Base-by-base conservation (phyloP, 2,888 invertebrate species). In the Drosophila nr. fundita region DNA sequence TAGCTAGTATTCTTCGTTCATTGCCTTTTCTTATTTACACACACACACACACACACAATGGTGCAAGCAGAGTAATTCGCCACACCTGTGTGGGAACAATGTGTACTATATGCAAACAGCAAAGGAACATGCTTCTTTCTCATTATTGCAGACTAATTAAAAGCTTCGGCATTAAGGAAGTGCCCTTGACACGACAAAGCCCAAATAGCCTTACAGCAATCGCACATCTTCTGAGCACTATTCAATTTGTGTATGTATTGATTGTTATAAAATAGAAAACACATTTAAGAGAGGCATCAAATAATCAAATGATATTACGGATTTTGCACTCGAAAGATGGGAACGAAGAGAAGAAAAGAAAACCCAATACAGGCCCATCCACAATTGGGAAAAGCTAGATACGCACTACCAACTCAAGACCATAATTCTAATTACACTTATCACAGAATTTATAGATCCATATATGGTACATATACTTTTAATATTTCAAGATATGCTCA, bases 21-120 rank as follows among this genome's bases (percentile, higher is more conserved):
- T 74, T 80, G 77, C 77, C 79, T 79, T 79, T 79, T 76, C 70
- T 79, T 73, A 57, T 70, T 55, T 60, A 49, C 73, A 65, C 57
- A 79, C 66, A 71, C 54, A 29, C 13, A 63, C 59, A 36, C 49
- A 59, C 65, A 53, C 70, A 58, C 45, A 24, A 15, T 24, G 2
- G 8, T 45, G 45, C 45, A 45, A 24, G 15, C 45, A 24, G 45
- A 45, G 15, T 45, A 24, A 45, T 24, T 24, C 24, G 45, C 27
- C 45, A 45, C 45, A 45, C 27, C 30, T 54, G 53, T 36, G 8
- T 52, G 13, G 15, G 34, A 34, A 15, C 32, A 34, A 21, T 45
- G 45, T 45, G 24, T 27, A 45, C 45, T 15, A 24, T 15, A 24
- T 45, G 24, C 45, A 45, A 45, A 45, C 45, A 45, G 45, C 15